Percentiles rank a stretch among this genome's conserved stretches.
These are phyloP conservation scores for Pasiphila rectangulata DNA, from an alignment of 2,888 invertebrate species.

Conservation along the genomic window DNA sequence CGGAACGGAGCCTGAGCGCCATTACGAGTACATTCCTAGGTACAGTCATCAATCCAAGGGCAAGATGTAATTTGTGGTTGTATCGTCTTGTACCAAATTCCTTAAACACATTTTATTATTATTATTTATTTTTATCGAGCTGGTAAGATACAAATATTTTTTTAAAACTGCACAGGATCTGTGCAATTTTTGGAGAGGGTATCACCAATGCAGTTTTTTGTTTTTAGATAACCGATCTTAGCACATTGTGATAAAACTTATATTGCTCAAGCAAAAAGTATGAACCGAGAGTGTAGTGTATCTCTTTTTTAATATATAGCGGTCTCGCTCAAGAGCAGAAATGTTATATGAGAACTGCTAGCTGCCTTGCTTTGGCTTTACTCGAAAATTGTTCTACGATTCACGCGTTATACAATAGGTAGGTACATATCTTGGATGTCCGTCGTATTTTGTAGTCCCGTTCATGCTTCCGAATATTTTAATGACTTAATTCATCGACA, in stretches of 20 bases:
- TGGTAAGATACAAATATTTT: no score
- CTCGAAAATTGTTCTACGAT: background rate
- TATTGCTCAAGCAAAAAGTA: background rate
- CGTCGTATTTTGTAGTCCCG: no score
- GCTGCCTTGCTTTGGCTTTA: background rate
- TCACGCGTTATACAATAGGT: background rate
- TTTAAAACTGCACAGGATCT: conserved; percentile 11
- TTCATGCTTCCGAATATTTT: no score
- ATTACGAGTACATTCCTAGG: no score
- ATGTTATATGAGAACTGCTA: background rate
- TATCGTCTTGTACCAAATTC: no score
- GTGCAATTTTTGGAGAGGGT: conserved; percentile 16
- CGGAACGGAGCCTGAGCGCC: no score
- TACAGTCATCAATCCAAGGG: no score
- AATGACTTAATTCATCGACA: no score
- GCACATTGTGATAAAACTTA: rapidly evolving
- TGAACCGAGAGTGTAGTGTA: background rate
- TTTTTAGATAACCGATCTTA: background rate
- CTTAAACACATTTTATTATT: no score
- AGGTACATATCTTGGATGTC: no score
- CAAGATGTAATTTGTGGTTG: no score
- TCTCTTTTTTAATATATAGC: conserved; percentile 3
- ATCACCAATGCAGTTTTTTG: conserved; percentile 13
- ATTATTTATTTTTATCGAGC: no score
- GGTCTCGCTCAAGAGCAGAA: background rate